These are phyloP conservation scores for Pteromalus puparum DNA, from an alignment of 1,140 invertebrate species.

Conservation along the genomic window DNA sequence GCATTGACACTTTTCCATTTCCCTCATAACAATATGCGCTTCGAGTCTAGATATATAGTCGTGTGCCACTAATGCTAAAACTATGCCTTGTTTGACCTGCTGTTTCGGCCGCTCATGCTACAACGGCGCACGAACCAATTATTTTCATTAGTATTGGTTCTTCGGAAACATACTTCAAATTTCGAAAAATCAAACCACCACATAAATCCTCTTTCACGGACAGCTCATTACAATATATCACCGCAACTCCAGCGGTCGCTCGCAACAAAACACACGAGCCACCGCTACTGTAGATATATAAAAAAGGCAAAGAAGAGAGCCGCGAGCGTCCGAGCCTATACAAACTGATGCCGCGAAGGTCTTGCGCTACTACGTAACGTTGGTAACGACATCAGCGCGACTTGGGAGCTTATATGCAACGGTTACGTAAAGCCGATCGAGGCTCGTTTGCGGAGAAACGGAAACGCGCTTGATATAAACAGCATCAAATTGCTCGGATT, in stretches of 20 bases:
- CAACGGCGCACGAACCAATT: no score
- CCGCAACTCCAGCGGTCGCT: neutral
- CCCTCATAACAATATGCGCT: no score
- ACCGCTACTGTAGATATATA: neutral
- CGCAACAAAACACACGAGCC: neutral
- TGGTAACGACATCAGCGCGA: neutral
- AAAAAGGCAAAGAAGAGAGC: neutral
- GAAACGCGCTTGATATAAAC: conserved; percentile 20
- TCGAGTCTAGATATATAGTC: no score
- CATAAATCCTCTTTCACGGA: neutral
- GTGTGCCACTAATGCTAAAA: no score
- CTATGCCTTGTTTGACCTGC: no score
- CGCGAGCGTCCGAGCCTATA: neutral
- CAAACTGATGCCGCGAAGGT: neutral
- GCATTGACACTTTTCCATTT: no score
- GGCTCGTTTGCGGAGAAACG: neutral
- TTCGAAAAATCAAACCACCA: neutral
- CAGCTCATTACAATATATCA: neutral
- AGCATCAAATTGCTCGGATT: neutral
- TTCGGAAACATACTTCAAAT: no score
- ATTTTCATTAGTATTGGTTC: no score
- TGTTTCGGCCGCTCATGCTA: no score
- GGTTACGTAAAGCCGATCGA: conserved; percentile 8
- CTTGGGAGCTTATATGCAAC: neutral
- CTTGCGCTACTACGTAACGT: neutral